These are phyloP conservation scores for Zaprionus kolodkinae DNA, from an alignment of 1,140 invertebrate genomes.

Conservation along the genomic window DNA sequence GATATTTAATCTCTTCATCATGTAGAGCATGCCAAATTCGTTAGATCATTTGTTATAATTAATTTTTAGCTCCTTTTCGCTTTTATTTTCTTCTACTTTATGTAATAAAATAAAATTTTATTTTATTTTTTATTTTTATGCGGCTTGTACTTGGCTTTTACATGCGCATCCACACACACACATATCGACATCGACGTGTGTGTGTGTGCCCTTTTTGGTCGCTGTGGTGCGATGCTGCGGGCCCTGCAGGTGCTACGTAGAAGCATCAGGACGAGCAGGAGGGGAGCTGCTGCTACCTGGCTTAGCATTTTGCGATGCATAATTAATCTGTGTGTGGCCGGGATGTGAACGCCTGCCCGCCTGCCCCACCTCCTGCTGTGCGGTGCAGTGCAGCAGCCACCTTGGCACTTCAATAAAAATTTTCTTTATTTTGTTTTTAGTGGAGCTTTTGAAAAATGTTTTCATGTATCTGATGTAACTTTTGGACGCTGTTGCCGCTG, in stretches of 20 bases:
- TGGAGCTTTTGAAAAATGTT: slow-evolving; percentile 73
- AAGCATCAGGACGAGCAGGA: slow-evolving; percentile 8
- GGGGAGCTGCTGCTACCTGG: slow-evolving; percentile 62
- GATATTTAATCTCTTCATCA: no score
- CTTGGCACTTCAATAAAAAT: slow-evolving; percentile 77
- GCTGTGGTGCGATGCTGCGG: slow-evolving; percentile 30
- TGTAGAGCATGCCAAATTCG: slow-evolving; percentile 8
- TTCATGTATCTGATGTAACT: slow-evolving; percentile 78
- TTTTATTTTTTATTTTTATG: slow-evolving; percentile 71
- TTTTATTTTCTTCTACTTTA: slow-evolving; percentile 12
- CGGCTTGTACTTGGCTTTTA: slow-evolving; percentile 79
- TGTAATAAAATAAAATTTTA: slow-evolving; percentile 35
- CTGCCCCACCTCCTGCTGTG: neutral
- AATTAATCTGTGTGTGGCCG: slow-evolving; percentile 67
- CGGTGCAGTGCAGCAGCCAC: slow-evolving; percentile 23
- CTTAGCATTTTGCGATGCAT: slow-evolving; percentile 82
- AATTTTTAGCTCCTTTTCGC: slow-evolving; percentile 33
- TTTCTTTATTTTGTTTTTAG: slow-evolving; percentile 82
- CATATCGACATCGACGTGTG: slow-evolving; percentile 18
- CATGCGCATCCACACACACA: slow-evolving; percentile 43
- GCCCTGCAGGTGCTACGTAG: slow-evolving; percentile 47
- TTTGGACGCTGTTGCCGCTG: slow-evolving; percentile 36
- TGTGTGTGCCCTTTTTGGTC: slow-evolving; percentile 35
- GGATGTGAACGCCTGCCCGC: slow-evolving; percentile 36
- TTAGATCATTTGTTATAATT: slow-evolving; percentile 19